These are phyloP conservation scores for Acleris holmiana DNA, from an alignment of 2,888 invertebrate genomes.

Conservation along the genomic window DNA sequence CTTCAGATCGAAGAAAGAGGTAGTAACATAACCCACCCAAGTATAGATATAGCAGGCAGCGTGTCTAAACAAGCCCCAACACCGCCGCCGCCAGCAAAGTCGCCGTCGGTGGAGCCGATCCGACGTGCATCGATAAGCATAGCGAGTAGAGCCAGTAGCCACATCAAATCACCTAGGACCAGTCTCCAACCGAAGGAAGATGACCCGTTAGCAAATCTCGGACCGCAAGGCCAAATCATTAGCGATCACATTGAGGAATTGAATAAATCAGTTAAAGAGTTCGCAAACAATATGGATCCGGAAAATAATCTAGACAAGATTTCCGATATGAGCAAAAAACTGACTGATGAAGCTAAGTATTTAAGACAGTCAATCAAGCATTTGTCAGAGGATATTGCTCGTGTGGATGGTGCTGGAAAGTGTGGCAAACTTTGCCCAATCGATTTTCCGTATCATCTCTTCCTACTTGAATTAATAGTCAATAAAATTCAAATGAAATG, in stretches of 20 bases:
- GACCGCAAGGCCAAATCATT: constrained; percentile 54
- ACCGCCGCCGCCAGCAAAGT: too few relatives aligned
- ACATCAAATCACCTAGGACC: not conserved
- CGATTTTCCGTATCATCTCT: constrained; percentile 75
- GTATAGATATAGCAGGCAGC: too few relatives aligned
- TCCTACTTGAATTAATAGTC: constrained; percentile 73
- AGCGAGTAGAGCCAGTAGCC: not conserved
- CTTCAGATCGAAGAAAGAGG: too few relatives aligned
- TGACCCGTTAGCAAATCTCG: constrained; percentile 49
- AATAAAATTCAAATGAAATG: constrained; percentile 81
- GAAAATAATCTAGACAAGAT: constrained; percentile 69
- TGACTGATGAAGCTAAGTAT: constrained; percentile 73
- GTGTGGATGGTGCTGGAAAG: constrained; percentile 57
- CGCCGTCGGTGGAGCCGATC: too few relatives aligned
- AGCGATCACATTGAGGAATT: constrained; percentile 59
- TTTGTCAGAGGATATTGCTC: constrained; percentile 64
- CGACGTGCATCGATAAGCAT: not conserved
- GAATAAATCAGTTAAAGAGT: constrained; percentile 53
- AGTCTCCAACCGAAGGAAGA: constrained; percentile 38
- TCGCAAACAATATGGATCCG: constrained; percentile 52
- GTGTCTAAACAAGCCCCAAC: too few relatives aligned
- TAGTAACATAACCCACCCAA: too few relatives aligned
- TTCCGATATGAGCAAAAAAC: constrained; percentile 67
- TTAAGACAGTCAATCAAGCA: constrained; percentile 68
- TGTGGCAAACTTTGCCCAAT: constrained; percentile 49